Percentiles rank a stretch among this genome's conserved stretches.
phyloP scores from a whole-genome alignment of 2,113 vertebrate genomes.

The Ailuropoda melanoleuca region DNA sequence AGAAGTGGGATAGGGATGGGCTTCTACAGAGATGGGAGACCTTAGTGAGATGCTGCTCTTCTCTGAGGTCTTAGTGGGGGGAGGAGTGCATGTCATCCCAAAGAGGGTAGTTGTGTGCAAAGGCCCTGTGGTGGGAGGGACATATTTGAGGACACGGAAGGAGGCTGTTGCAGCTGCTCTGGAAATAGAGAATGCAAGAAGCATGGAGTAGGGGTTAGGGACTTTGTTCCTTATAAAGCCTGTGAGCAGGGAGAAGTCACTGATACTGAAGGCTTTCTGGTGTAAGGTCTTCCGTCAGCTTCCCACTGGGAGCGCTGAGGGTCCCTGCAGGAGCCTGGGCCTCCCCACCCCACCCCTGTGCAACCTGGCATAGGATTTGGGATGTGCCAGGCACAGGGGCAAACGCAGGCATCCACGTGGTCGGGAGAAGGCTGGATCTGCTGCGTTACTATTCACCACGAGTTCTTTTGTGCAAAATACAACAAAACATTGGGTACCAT shows the following conservation, averaged over 20 bases:
- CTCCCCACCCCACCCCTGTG: accelerated
- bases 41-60: background rate
- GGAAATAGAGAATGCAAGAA: background rate
- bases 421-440: background rate
- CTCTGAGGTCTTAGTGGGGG: background rate
- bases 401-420: accelerated
- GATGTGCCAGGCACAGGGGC: background rate
- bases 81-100: background rate
- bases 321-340: background rate
- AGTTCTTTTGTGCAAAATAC: background rate
- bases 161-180: background rate
- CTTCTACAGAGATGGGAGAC: background rate
- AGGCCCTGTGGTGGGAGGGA: background rate
- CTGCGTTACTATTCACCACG: accelerated
- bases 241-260: accelerated
- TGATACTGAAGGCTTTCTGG: background rate
- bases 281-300: accelerated
- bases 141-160: background rate
- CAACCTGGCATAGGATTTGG: background rate
- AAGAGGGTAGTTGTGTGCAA: accelerated
- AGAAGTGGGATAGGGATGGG: no score
- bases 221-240: accelerated
- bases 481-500: background rate
- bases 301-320: accelerated
- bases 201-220: accelerated